Conservation (phyloP, 2,113 vertebrate species). For the Cacatua alba region DNA sequence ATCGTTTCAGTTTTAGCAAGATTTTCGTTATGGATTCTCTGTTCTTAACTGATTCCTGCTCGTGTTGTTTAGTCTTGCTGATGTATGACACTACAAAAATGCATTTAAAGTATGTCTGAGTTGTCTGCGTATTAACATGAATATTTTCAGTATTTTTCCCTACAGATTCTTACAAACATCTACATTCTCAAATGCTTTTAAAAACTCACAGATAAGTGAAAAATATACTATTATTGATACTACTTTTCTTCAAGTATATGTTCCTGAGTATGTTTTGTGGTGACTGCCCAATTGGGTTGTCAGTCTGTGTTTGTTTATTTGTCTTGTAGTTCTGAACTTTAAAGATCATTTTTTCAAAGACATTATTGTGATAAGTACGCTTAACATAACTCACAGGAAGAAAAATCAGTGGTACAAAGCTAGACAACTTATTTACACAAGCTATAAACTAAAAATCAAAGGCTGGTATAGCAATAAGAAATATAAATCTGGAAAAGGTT, state of each 20-base stretch:
- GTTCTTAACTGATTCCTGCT: background rate
- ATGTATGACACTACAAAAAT: background rate
- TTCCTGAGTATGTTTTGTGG: background rate
- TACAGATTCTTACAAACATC: background rate
- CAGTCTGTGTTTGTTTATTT: background rate
- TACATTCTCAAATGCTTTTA: background rate
- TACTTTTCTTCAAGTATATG: background rate
- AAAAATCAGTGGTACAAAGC: background rate
- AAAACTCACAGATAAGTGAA: background rate
- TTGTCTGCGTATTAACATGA: background rate
- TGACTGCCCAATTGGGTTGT: fast-evolving
- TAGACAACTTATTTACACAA: background rate
- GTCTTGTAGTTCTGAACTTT: background rate
- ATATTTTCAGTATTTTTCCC: background rate
- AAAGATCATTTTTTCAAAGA: background rate
- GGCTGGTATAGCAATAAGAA: background rate
- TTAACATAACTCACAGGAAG: background rate
- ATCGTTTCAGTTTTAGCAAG: background rate
- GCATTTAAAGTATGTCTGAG: background rate
- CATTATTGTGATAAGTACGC: background rate
- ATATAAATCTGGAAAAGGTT: background rate
- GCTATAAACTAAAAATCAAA: background rate
- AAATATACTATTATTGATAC: background rate
- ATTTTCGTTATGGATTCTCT: background rate
- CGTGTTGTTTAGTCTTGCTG: background rate